Percentiles rank a stretch among this genome's conserved stretches.
These are phyloP conservation scores for Nomada ruficornis DNA, from an alignment of 2,888 invertebrate genomes.

Conservation along the genomic window DNA sequence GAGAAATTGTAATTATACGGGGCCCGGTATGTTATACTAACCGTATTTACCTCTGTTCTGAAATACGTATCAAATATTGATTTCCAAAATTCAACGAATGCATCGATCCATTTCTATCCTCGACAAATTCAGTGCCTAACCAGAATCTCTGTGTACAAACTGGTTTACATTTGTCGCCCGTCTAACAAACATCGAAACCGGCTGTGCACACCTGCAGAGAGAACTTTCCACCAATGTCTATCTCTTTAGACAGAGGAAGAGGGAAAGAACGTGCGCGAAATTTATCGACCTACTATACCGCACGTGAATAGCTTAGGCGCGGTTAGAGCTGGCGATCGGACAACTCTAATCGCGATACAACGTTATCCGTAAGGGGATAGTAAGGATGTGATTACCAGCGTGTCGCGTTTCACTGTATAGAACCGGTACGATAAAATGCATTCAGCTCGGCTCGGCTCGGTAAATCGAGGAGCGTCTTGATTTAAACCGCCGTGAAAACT, in stretches of 20 bases:
- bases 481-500: constrained; percentile 12
- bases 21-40: too few species aligned
- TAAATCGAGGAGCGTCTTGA: constrained; percentile 6
- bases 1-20: too few species aligned
- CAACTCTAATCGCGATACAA: constrained; percentile 41
- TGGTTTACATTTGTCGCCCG: constrained; percentile 17
- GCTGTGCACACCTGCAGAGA: constrained; percentile 43
- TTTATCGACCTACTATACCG: constrained; percentile 44
- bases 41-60: too few species aligned
- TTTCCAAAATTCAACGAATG: too few species aligned
- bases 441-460: neutral
- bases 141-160: neutral
- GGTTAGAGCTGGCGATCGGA: constrained; percentile 50
- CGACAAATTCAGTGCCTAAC: too few species aligned
- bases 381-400: constrained; percentile 40
- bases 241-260: neutral
- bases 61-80: too few species aligned
- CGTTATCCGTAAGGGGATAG: constrained; percentile 37
- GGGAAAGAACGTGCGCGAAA: constrained; percentile 18
- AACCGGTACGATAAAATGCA: constrained; percentile 24
- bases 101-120: too few species aligned
- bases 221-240: constrained; percentile 12
- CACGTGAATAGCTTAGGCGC: constrained; percentile 44
- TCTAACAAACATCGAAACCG: constrained; percentile 21
- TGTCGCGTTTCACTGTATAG: constrained; percentile 38